These are phyloP conservation scores for Phrixothrix hirtus DNA, from an alignment of 2,888 invertebrate species.

Conservation along the genomic window DNA sequence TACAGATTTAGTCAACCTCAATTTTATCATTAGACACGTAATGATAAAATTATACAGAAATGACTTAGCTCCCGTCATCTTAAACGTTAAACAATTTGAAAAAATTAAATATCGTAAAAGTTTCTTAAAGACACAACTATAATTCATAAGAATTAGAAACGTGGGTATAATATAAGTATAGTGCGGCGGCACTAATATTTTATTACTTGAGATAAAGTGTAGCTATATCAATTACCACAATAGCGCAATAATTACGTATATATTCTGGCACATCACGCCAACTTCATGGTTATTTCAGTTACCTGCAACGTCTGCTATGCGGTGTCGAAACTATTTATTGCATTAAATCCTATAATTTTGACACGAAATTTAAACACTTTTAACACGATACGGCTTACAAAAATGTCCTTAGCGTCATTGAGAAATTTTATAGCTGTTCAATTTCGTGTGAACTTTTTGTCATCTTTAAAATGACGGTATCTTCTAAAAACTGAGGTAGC, in stretches of 20 bases:
- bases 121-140: constrained; percentile 8
- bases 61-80: neutral
- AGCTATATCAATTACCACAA: constrained; percentile 34
- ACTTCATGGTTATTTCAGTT: constrained; percentile 26
- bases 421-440: constrained; percentile 15
- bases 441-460: constrained; percentile 23
- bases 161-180: constrained; percentile 21
- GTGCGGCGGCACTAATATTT: constrained; percentile 26
- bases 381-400: constrained; percentile 31
- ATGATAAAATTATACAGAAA: constrained; percentile 1
- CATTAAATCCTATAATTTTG: constrained; percentile 37
- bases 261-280: constrained; percentile 30
- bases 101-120: neutral
- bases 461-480: too few species aligned
- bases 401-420: constrained; percentile 21
- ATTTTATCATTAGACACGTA: neutral
- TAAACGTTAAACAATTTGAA: neutral
- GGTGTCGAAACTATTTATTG: constrained; percentile 38
- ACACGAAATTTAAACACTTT: constrained; percentile 34
- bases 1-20: too few species aligned
- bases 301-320: constrained; percentile 31
- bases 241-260: constrained; percentile 30
- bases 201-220: constrained; percentile 29
- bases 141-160: constrained; percentile 16
- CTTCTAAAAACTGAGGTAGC: neutral